These are phyloP conservation scores for Acanthopleura granulata DNA, from an alignment of 2,888 invertebrate genomes.

Conservation along the genomic window DNA sequence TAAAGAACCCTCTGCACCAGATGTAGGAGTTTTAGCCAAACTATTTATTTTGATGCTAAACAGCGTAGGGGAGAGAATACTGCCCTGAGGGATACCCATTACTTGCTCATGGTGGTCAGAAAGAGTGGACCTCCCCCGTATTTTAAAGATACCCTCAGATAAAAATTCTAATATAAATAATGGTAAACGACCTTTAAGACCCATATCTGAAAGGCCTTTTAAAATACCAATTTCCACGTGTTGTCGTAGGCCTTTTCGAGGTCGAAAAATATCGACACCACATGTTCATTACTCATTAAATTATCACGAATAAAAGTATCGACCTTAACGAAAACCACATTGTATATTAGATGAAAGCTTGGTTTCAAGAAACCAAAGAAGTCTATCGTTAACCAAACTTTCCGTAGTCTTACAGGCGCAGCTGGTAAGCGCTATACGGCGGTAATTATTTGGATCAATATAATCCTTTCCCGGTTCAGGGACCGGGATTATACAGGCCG, in stretches of 20 bases:
- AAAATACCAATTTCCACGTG: conserved; percentile 34
- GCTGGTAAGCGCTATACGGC: neutral
- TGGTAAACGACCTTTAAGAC: conserved; percentile 32
- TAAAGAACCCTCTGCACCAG: too few relatives aligned
- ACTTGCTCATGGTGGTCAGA: too few relatives aligned
- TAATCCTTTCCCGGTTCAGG: neutral
- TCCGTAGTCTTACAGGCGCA: neutral
- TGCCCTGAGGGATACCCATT: too few relatives aligned
- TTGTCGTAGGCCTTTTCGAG: conserved; percentile 31
- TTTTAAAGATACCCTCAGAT: too few relatives aligned
- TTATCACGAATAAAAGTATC: conserved; percentile 30
- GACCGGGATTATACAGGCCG: neutral
- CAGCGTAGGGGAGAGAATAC: too few relatives aligned
- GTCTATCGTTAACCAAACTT: neutral
- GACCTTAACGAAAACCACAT: conserved; percentile 21
- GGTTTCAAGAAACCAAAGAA: conserved; percentile 31
- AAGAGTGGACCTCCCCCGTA: too few relatives aligned
- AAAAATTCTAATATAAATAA: conserved; percentile 25
- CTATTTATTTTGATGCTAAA: too few relatives aligned
- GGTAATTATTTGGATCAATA: neutral
- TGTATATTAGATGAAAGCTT: conserved; percentile 25
- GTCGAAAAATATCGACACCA: conserved; percentile 33
- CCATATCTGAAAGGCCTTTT: conserved; percentile 28
- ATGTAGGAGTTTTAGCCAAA: too few relatives aligned
- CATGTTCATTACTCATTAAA: conserved; percentile 29